Percentiles rank a stretch among this genome's conserved stretches.
phyloP scores from a whole-genome alignment of 2,797 vertebrate genomes.

The Acrossocheilus fasciatus region DNA sequence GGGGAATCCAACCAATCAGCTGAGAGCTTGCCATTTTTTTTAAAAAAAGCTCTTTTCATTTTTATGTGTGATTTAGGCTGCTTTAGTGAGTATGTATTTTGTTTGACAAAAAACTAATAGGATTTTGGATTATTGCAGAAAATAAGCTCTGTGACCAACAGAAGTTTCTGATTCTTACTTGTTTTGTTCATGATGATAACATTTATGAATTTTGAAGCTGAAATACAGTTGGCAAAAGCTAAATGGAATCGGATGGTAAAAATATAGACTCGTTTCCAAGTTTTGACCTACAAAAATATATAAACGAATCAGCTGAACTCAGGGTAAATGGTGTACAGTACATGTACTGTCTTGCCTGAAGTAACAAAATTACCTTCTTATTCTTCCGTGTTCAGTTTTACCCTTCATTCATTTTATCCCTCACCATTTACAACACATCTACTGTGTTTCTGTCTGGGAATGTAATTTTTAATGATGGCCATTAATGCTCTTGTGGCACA shows the following conservation, averaged over 20 bases:
- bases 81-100: too few relatives aligned
- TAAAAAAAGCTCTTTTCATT: too few relatives aligned
- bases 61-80: neutral
- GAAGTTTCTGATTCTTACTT: neutral
- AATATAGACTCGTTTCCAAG: too few relatives aligned
- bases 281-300: too few relatives aligned
- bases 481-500: conserved; percentile 42
- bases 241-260: too few relatives aligned
- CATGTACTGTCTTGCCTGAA: neutral
- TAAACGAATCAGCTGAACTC: neutral
- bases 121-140: neutral
- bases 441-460: conserved; percentile 10
- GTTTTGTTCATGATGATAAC: neutral
- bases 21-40: too few relatives aligned
- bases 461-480: conserved; percentile 30
- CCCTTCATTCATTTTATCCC: conserved; percentile 5
- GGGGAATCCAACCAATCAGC: too few relatives aligned
- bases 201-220: too few relatives aligned
- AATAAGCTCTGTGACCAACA: neutral
- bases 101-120: neutral
- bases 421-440: conserved; percentile 10
- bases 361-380: neutral
- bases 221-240: too few relatives aligned
- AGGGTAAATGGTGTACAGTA: neutral
- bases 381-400: neutral